Base-by-base conservation (phyloP, 2,113 vertebrate species). In the Strix aluco region DNA sequence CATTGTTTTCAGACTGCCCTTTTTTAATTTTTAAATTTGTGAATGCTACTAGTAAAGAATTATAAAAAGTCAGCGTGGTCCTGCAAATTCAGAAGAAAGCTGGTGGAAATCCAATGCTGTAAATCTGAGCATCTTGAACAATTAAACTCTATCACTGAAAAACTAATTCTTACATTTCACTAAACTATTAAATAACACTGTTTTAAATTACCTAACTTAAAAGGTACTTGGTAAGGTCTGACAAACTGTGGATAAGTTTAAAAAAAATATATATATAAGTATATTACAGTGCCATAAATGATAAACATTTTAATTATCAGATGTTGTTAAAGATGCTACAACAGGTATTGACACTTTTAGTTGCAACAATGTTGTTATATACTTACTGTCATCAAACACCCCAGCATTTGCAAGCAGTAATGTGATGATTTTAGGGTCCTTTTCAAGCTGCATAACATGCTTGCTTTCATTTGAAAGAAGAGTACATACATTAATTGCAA, bases 381-480 rank as follows among this genome's bases (percentile, higher is more conserved):
- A 96, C 99, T 97, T 98, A 99, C 99, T 99, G 98, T 99, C 99
- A 61, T 99, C 99, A 82, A 99, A 99, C 92, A 99, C 99, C 22
- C 99, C 99, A 10, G 99, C 98, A 92, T 99, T 99, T 80, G 99
- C 99, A 98, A 99, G 99, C 96, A 99, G 98, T 97, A 99, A 97
- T 34, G 99, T 99, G 98, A 99, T 98, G 97, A 99, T 99, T 98
- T 99, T 99, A 97, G 99, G 99, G 96, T 99, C 99, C 97, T 99
- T 99, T 97, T 99, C 99, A 97, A 99, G 99, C 98, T 99, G 99
- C 99, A 99, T 99, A 98, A 99, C 98, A 75, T 99, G 99, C 97
- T 99, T 99, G 99, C 99, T 99, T 98, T 99, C 99, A 90, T 99
- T 99, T 98, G 99, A 99, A 73, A 99, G 99, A 77, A 99, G 99